Percentiles rank a stretch among this genome's conserved stretches.
Conservation (phyloP, 2,797 vertebrate genomes). For the Picus viridis region DNA sequence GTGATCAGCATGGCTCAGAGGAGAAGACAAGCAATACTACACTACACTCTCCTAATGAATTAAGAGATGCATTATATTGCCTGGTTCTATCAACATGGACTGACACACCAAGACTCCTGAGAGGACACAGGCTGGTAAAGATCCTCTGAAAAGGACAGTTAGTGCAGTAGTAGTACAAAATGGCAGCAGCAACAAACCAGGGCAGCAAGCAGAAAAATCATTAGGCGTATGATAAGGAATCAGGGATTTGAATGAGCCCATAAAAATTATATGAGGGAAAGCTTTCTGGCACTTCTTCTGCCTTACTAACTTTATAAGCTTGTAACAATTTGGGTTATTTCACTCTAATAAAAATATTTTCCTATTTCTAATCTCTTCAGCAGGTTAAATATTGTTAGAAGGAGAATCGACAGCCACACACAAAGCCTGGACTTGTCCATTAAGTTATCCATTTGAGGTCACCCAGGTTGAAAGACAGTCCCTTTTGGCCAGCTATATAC, state of each 20-base stretch:
- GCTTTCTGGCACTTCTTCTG: background rate
- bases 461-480: background rate
- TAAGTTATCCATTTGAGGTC: background rate
- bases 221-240: background rate
- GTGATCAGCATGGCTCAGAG: background rate
- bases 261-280: background rate
- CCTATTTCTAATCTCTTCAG: slow-evolving; percentile 26
- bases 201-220: background rate
- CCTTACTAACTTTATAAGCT: background rate
- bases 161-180: background rate
- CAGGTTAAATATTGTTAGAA: slow-evolving; percentile 9
- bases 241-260: background rate
- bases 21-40: background rate
- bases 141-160: background rate
- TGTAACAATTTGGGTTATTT: background rate
- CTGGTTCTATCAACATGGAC: background rate
- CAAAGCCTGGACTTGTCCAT: background rate
- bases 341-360: slow-evolving; percentile 3
- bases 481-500: background rate
- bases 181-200: background rate
- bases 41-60: background rate
- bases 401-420: background rate
- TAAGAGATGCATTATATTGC: background rate
- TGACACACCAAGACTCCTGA: rapidly evolving
- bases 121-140: background rate